phyloP scores from a whole-genome alignment of 2,797 vertebrate genomes.

The Halcyon chelicuti region DNA sequence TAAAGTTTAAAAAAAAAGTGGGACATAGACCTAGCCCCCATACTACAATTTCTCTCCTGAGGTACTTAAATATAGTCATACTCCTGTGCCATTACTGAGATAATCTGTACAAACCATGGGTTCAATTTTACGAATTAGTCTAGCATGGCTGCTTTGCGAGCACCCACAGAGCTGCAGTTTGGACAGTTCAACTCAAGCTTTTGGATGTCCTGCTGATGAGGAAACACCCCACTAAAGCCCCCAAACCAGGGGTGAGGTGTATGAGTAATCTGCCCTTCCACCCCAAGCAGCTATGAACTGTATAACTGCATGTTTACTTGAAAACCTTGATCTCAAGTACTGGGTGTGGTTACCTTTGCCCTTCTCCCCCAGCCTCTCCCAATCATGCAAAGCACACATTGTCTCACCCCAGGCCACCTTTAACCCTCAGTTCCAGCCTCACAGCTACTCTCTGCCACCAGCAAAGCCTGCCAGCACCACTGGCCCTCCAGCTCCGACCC shows the following conservation, averaged over 20 bases:
- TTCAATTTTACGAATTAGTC: background rate
- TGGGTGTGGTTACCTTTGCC: background rate
- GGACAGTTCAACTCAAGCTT: background rate
- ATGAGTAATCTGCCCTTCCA: background rate
- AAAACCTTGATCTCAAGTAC: background rate
- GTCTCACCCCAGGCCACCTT: background rate
- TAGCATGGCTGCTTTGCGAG: background rate
- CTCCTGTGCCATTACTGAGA: background rate
- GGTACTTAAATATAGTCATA: accelerated
- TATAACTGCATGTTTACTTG: background rate
- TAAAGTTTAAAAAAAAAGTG: background rate
- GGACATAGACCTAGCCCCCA: no score
- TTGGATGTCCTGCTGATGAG: background rate
- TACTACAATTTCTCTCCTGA: background rate
- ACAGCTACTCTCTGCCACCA: background rate
- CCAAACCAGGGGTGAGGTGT: background rate
- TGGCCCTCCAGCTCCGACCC: background rate
- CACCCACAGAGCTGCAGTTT: background rate
- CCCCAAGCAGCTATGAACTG: background rate
- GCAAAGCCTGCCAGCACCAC: background rate
- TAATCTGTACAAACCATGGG: background rate
- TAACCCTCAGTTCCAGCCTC: background rate
- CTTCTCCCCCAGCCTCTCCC: background rate
- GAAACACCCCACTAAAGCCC: background rate
- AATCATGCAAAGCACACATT: background rate